A percentile compares a stretch with the other conserved stretches of the same genome.
Conservation (phyloP, 1,140 invertebrate genomes). For the Drosophila kepulauana region DNA sequence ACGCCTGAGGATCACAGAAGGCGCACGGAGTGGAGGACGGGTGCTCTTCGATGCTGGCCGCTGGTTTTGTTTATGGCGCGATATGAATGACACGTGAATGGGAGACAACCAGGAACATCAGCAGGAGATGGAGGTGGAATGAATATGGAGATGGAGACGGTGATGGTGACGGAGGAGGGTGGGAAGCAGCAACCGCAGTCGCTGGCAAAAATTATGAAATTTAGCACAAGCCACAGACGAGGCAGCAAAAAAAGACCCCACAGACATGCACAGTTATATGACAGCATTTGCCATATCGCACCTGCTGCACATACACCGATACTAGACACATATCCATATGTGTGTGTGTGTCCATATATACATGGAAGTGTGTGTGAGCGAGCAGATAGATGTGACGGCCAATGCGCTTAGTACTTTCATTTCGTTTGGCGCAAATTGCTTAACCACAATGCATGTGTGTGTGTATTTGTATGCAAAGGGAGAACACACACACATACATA, state of each 20-base stretch:
- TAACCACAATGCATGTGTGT: conserved; percentile 71
- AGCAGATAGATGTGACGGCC: conserved; percentile 58
- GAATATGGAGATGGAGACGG: too few species aligned
- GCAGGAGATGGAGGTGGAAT: background rate
- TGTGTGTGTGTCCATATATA: conserved; percentile 9
- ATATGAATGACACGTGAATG: conserved; percentile 81
- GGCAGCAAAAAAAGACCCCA: conserved; percentile 43
- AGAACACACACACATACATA: conserved; percentile 25
- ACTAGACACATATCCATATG: background rate
- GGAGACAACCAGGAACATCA: conserved; percentile 46
- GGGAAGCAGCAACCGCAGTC: conserved; percentile 37
- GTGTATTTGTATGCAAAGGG: conserved; percentile 50
- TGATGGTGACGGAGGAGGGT: background rate
- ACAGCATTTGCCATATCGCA: conserved; percentile 75
- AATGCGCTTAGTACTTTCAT: conserved; percentile 80
- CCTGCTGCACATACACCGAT: conserved; percentile 61
- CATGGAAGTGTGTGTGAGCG: conserved; percentile 1
- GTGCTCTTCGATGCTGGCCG: conserved; percentile 15
- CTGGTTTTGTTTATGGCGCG: conserved; percentile 74
- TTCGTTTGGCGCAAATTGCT: conserved; percentile 80
- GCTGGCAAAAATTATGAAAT: conserved; percentile 76
- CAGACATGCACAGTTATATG: conserved; percentile 42
- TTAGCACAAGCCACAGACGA: conserved; percentile 74
- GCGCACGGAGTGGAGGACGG: background rate
- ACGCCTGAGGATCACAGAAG: background rate